phyloP scores from a whole-genome alignment of 92 coral and sea anemone species.

The Porites cylindrica region DNA sequence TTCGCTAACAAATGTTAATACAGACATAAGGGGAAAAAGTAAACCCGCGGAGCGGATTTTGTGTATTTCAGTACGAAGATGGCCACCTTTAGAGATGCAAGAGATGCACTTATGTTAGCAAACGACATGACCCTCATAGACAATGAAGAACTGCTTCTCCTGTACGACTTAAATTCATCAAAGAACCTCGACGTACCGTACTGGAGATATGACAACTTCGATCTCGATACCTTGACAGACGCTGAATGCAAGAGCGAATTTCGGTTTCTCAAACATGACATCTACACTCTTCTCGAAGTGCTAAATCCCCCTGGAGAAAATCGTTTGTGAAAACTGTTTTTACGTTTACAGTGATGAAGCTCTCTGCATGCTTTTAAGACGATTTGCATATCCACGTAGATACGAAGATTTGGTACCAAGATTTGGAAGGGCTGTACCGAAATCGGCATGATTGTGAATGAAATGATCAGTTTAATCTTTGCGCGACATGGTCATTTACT shows the following conservation, averaged over 20 bases:
- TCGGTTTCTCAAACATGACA: not conserved
- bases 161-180: slow-evolving; percentile 43
- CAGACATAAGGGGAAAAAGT: no score
- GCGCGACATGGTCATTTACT: slow-evolving; percentile 1
- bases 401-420: slow-evolving; percentile 13
- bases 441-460: slow-evolving; percentile 5
- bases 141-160: slow-evolving; percentile 42
- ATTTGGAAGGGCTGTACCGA: slow-evolving; percentile 23
- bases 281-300: not conserved
- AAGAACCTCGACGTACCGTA: slow-evolving; percentile 34
- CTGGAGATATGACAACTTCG: slow-evolving; percentile 46
- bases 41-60: no score
- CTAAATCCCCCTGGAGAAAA: not conserved
- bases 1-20: no score
- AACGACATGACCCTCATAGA: slow-evolving; percentile 23
- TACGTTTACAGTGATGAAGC: slow-evolving; percentile 15
- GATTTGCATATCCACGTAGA: slow-evolving; percentile 14
- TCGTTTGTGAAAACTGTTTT: slow-evolving; percentile 1
- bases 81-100: slow-evolving; percentile 4
- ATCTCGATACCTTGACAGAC: slow-evolving; percentile 32
- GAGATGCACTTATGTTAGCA: slow-evolving; percentile 44
- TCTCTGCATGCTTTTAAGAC: slow-evolving; percentile 8
- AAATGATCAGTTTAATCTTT: slow-evolving; percentile 5
- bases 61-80: not conserved
- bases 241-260: not conserved